Evolutionary conservation across 2,113 vertebrate genomes (phyloP).

Genomic region (Pangasianodon hypophthalmus): DNA sequence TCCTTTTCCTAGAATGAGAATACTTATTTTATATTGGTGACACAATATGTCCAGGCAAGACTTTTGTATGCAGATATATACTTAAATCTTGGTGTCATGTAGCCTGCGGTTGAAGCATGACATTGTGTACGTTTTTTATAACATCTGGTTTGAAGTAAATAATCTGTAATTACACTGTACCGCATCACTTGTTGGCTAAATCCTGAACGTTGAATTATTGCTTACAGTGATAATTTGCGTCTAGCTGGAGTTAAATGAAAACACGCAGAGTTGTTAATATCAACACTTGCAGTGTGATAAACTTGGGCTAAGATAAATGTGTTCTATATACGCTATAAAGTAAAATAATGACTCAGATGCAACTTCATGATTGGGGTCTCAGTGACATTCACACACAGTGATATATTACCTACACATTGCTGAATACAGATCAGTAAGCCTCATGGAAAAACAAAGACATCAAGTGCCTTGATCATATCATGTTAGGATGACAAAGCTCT

Average conservation of each 20-base stretch:
- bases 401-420: background rate
- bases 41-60: background rate
- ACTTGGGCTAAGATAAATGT: background rate
- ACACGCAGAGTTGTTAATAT: background rate
- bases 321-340: background rate
- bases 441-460: constrained; percentile 44
- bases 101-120: background rate
- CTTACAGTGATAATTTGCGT: background rate
- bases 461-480: constrained; percentile 52
- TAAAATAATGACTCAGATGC: background rate
- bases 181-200: background rate
- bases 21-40: background rate
- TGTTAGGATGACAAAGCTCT: constrained; percentile 67
- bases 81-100: background rate
- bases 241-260: background rate
- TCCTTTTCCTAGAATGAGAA: background rate
- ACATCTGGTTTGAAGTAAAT: background rate
- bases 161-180: constrained; percentile 3
- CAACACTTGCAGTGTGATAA: background rate
- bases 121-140: background rate
- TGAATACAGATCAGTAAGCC: background rate
- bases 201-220: background rate
- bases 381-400: background rate
- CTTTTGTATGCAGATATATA: background rate
- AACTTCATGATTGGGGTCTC: background rate